Conservation (phyloP, 2,888 invertebrate genomes). For the Lepetodrilus schrolli region DNA sequence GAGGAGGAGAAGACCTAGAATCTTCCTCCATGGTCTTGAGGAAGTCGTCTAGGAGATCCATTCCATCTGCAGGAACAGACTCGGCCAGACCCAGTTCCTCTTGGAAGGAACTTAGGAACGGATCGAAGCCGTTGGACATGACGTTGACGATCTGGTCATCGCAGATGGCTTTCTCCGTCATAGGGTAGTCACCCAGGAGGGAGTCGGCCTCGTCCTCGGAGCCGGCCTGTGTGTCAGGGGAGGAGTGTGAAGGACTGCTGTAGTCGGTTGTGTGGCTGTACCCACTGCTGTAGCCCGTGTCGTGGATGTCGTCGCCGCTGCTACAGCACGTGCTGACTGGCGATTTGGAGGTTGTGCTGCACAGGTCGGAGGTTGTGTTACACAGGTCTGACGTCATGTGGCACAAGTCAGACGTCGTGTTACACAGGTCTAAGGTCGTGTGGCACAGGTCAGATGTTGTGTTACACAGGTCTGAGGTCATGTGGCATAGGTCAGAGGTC, state of each 20-base stretch:
- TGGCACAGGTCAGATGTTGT: not conserved
- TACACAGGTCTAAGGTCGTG: not conserved
- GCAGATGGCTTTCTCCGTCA: not conserved
- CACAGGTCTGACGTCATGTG: not conserved
- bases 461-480: not conserved
- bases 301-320: not conserved
- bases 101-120: constrained; percentile 26
- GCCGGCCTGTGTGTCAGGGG: not conserved
- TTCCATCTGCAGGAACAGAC: constrained; percentile 16
- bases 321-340: constrained; percentile 22
- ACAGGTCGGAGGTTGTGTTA: too few species aligned
- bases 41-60: constrained; percentile 37
- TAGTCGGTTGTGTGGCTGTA: constrained; percentile 20
- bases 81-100: not conserved
- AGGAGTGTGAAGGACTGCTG: constrained; percentile 30
- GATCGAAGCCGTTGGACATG: constrained; percentile 30
- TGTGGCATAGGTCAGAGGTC: not conserved
- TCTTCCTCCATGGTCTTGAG: constrained; percentile 33
- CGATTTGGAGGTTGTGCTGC: not conserved
- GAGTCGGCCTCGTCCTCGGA: not conserved
- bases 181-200: not conserved
- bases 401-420: not conserved
- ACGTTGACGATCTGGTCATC: not conserved
- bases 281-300: constrained; percentile 30
- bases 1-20: not conserved